Evolutionary conservation across 2,797 vertebrate species (phyloP), one percentile per base, ranked within the genome.

Genomic region (Onychomys arenicola): DNA sequence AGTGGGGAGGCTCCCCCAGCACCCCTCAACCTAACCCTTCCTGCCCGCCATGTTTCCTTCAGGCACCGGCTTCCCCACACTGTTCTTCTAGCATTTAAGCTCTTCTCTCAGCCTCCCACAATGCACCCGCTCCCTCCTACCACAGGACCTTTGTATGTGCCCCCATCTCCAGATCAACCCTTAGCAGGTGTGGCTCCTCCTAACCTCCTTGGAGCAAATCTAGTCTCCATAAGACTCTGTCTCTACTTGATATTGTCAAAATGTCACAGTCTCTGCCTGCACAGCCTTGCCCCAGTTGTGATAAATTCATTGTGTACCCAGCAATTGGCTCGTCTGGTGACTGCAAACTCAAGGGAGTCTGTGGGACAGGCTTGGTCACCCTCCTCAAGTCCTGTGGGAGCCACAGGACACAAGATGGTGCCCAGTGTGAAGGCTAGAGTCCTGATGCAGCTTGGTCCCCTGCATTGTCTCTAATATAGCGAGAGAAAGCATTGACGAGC

Each of bases 41-140:
- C 34, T 34, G 55, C 21, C 75, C 29, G 34, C 8, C 19, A 17
- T 21, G 61, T 21, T 85, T 63, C 37, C 19, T 61, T 57, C 57
- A 21, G 9, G 40, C 23, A 5, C 73, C 34, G 52, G 16, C 32
- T 69, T 80, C 82, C 49, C 49, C 40, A n/a, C 0, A 2, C 90
- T 69, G 12, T 23, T 75, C 23, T 61, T 67, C 73, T 40, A 82
- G 25, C 37, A 37, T 25, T 34, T n/a, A n/a, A 10, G 21, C 16
- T 71, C 80, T 93, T 73, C 17, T 75, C 61, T 86, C 75, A 14
- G 13, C 19, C 78, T 94, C 67, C 89, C 37, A 69, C 89, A 86
- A 73, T 34, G 23, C 55, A 78, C 75, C 78, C 27, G 55, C 67
- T 96, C 65, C 81, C 0, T 3, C 37, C 80, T n/a, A 80, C 37